Base-by-base conservation (phyloP, 2,888 invertebrate species). In the Amiota communis region DNA sequence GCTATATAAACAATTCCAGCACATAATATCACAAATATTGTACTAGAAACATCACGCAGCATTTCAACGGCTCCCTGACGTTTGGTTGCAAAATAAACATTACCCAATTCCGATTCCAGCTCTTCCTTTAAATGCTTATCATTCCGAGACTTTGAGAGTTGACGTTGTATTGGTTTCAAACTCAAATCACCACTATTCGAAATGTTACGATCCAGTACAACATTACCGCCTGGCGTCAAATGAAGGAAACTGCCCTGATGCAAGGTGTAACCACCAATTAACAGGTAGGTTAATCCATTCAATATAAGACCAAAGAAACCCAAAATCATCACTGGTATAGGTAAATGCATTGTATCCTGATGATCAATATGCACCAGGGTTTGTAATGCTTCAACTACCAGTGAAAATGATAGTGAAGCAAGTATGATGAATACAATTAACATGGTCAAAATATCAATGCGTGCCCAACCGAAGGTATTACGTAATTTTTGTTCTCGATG, bases 401-500 rank as follows among this genome's bases (percentile, higher is more conserved):
- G 90, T 0, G 96, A 95, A 86, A 97, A 95, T 63, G 95, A 94
- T 75, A 97, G 92, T 0, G 97, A 96, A 0, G 94, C 94, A 76
- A 97, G 92, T 79, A 97, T 94, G 57, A 96, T 94, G 88, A 95
- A 95, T 70, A 95, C 95, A 3, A 95, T 93, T 61, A 97, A 90
- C 91, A 95, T 93, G 59, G 95, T 94, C 9, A 97, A 91, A n/a
- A 97, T 94, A 84, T 97, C 96, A 70, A 97, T 95, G 77, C 97
- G 92, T 3, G 96, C 95, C 97, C 97, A 97, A 10, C 97, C 97
- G 84, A 97, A 97, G 0, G 97, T 97, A 88, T 97, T 97, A 76
- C 94, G 93, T 74, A 97, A 91, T 77, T 91, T 91, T 53, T 91
- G 90, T 79, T 94, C 95, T 6, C 89, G 92, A 80, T 87, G 92